phyloP scores from a whole-genome alignment of 2,113 vertebrate species.

The Pterocles gutturalis region DNA sequence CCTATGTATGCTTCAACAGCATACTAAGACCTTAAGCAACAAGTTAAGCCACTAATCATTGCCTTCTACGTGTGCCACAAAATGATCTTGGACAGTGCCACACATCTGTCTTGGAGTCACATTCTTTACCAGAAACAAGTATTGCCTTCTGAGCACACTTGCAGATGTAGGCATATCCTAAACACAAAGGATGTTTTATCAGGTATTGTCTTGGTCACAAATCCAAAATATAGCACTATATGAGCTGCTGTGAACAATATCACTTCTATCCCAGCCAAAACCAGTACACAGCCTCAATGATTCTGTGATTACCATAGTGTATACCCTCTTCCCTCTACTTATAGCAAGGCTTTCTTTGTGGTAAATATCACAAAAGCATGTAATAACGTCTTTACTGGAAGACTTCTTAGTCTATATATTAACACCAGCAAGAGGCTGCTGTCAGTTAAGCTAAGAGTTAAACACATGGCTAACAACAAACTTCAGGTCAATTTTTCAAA shows the following conservation, averaged over 20 bases:
- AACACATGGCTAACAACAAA: background rate
- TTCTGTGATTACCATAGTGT: background rate
- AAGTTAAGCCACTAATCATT: background rate
- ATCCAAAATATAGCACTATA: background rate
- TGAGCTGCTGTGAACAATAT: background rate
- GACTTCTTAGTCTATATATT: background rate
- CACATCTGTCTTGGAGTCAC: background rate
- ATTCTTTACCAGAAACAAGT: background rate
- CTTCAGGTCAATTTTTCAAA: background rate
- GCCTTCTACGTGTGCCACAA: background rate
- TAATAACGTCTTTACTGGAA: background rate
- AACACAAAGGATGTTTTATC: background rate
- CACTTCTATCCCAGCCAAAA: background rate
- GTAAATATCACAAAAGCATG: fast-evolving
- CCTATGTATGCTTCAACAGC: background rate
- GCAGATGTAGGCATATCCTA: background rate
- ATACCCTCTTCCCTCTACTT: background rate
- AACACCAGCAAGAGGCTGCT: background rate
- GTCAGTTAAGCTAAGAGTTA: background rate
- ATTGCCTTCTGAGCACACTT: background rate
- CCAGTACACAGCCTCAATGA: background rate
- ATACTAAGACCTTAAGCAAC: background rate
- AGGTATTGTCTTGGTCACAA: background rate
- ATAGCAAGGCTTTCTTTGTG: background rate
- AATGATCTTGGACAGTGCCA: background rate